phyloP scores from a whole-genome alignment of 2,113 vertebrate genomes.

The Cyanoramphus novaezelandiae region DNA sequence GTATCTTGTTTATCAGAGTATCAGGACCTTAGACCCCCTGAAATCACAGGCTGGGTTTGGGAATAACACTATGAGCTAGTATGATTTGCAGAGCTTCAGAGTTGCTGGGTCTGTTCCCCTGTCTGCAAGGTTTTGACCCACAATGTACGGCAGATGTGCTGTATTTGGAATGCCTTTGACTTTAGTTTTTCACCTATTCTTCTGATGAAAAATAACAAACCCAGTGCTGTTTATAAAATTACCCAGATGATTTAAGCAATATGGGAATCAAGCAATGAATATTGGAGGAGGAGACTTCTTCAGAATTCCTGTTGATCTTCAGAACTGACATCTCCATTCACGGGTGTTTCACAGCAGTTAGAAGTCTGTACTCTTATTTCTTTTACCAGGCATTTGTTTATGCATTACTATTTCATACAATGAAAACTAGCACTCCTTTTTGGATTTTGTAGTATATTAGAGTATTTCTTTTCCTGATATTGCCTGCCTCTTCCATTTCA shows the following conservation, averaged over 20 bases:
- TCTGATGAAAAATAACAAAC: neutral
- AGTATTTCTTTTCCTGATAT: neutral
- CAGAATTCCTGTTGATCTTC: neutral
- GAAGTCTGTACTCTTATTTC: neutral
- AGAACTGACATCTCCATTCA: neutral
- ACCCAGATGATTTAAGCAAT: neutral
- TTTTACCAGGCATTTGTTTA: neutral
- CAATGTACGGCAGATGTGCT: neutral
- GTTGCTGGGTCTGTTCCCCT: neutral
- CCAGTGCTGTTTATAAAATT: neutral
- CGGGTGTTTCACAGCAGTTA: neutral
- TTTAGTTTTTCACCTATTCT: neutral
- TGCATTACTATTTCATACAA: neutral
- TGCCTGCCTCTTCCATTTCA: neutral
- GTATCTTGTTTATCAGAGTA: neutral
- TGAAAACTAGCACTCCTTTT: neutral
- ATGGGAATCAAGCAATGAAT: neutral
- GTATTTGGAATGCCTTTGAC: neutral
- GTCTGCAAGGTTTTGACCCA: conserved; percentile 8
- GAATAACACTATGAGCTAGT: neutral
- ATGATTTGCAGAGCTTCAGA: neutral
- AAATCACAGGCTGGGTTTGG: neutral
- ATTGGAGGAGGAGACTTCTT: neutral
- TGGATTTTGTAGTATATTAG: neutral
- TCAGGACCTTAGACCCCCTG: neutral